Evolutionary conservation across 2,113 vertebrate genomes (phyloP), one percentile per base, ranked within the genome.

Genomic region (Dipodomys spectabilis): DNA sequence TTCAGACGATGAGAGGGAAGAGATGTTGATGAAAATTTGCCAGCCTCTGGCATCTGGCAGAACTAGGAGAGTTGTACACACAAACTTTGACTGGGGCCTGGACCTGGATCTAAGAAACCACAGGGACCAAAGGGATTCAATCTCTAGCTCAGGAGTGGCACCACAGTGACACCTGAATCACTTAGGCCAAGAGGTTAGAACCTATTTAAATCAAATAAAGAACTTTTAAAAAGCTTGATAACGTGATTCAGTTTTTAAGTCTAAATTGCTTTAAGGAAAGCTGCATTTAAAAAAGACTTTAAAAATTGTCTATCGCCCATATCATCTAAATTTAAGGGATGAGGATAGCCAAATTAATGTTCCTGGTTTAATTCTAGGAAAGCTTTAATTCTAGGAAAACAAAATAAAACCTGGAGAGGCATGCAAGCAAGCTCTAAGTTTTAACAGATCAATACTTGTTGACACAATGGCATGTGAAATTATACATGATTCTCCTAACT

Each of bases 381-480:
- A 74, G 28, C 45, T 87, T 78, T 74, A 88, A 90, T 88, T 85
- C 32, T 71, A 90, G 28, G 68, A 53, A 20, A 15, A 82, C 13
- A 28, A 53, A 75, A n/a, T 19, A 57, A 73, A 16, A 35, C 3
- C 39, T 18, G 20, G 68, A 30, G 62, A 83, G 53, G 35, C 73
- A 84, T 1, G 27, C 27, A 87, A 49, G 82, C 1, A 27, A 96
- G 84, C 12, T 91, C 27, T 10, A 71, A 62, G 19, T 72, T 65
- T 86, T n/a, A 80, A n/a, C 74, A 67, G 80, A n/a, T 79, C 44
- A 64, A 82, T 91, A 88, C 69, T 87, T 75, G 80, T 72, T 75
- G 83, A 27, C 39, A 64, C 27, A 23, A 88, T 10, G 10, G 1
- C 18, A 6, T 67, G 32, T 67, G 72, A 49, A 67, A 19, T 69